These are phyloP conservation scores for Lasiommata megera DNA, from an alignment of 2,888 invertebrate genomes.

Conservation along the genomic window DNA sequence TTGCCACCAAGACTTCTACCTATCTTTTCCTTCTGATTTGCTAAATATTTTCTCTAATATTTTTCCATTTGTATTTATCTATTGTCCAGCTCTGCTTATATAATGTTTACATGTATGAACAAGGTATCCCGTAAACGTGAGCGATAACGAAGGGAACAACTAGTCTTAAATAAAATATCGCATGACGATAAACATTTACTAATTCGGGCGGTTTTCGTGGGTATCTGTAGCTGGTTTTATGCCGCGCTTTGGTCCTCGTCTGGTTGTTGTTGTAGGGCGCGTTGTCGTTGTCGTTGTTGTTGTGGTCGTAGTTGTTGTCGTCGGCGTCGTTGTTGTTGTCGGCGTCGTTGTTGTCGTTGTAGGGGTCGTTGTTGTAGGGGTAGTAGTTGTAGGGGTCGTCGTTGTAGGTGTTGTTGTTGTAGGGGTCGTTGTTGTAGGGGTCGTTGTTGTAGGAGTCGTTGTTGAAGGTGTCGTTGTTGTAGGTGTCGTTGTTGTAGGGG, in stretches of 20 bases:
- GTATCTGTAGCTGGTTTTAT: neutral
- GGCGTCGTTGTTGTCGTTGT: constrained; percentile 18
- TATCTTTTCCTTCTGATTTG: too few relatives aligned
- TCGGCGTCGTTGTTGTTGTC: neutral
- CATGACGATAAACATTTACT: too few relatives aligned
- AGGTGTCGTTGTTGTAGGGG: constrained; percentile 16
- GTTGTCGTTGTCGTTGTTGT: neutral
- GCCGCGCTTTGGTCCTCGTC: neutral
- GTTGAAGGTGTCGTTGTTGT: constrained; percentile 18
- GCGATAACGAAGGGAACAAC: too few relatives aligned
- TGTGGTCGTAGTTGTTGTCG: neutral
- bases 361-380: neutral
- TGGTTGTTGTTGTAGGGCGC: neutral
- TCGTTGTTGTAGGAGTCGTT: constrained; percentile 14
- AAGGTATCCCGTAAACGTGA: too few relatives aligned
- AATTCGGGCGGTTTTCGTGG: neutral
- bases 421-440: constrained; percentile 19
- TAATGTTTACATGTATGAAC: too few relatives aligned
- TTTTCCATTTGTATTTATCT: too few relatives aligned
- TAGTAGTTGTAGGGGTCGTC: constrained; percentile 8
- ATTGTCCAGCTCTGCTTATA: too few relatives aligned
- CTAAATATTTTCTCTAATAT: too few relatives aligned
- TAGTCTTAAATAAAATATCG: too few relatives aligned
- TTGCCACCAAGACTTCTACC: too few relatives aligned
- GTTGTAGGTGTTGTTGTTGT: constrained; percentile 26